phyloP scores from a whole-genome alignment of 2,797 vertebrate genomes.

The Pteropus rufus region DNA sequence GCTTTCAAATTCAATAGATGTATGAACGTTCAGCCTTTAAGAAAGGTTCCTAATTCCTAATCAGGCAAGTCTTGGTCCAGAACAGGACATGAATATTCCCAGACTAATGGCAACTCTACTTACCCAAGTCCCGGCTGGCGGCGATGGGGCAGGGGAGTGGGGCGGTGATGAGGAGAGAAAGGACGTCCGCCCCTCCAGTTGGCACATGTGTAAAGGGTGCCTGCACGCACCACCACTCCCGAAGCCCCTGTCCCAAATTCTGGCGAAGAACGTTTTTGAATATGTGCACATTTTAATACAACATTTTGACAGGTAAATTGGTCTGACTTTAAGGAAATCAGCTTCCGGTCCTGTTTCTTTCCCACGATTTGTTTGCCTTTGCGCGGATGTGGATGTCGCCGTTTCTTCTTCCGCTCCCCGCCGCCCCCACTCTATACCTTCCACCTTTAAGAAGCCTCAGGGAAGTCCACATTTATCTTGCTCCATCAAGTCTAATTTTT shows the following conservation, averaged over 20 bases:
- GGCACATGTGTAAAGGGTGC: not conserved
- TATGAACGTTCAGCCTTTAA: not conserved
- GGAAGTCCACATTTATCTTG: constrained; percentile 70
- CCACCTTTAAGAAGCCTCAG: constrained; percentile 50
- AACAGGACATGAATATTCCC: too few relatives aligned
- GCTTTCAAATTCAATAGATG: not conserved
- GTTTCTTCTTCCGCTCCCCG: not conserved
- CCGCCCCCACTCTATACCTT: not conserved
- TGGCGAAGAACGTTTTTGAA: not conserved
- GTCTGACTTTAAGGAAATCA: not conserved
- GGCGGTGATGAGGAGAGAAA: not conserved
- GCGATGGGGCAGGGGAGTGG: not conserved
- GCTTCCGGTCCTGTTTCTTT: not conserved
- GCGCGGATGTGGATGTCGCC: accelerated
- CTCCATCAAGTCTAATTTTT: constrained; percentile 75
- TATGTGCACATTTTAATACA: not conserved
- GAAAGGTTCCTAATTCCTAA: not conserved
- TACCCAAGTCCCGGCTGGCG: not conserved
- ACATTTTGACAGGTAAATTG: not conserved
- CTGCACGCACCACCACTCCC: accelerated
- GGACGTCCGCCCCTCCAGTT: not conserved
- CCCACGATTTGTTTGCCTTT: not conserved
- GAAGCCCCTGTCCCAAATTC: not conserved
- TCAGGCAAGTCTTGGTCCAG: not conserved
- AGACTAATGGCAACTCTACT: not conserved